These are phyloP conservation scores for Pecten maximus DNA, from an alignment of 2,888 invertebrate species.

Conservation along the genomic window DNA sequence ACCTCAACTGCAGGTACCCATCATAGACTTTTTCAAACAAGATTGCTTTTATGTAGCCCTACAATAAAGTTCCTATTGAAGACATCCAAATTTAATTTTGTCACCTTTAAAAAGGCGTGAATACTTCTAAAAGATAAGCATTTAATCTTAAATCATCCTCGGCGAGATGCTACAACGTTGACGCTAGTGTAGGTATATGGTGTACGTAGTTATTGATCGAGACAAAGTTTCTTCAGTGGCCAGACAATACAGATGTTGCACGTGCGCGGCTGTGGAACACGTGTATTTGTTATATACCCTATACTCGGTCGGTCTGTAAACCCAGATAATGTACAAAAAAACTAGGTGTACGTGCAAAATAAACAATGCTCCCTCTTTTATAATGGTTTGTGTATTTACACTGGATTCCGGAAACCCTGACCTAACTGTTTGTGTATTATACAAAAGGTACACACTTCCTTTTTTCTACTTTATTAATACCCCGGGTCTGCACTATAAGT, in stretches of 20 bases:
- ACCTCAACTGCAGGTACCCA: no score
- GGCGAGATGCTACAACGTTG: no score
- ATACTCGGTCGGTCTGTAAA: background rate
- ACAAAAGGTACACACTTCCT: background rate
- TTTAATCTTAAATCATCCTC: no score
- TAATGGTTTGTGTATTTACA: background rate
- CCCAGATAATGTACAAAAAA: background rate
- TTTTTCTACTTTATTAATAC: background rate
- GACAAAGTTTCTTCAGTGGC: background rate
- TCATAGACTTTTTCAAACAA: no score
- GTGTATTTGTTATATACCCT: conserved; percentile 13
- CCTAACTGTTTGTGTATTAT: background rate
- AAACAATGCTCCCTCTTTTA: background rate
- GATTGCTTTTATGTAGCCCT: no score
- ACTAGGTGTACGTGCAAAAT: background rate
- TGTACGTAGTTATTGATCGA: background rate
- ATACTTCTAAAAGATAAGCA: no score
- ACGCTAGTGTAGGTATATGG: no score
- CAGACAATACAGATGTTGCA: conserved; percentile 32
- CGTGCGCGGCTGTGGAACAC: background rate
- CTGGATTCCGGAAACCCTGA: background rate
- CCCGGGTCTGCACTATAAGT: background rate
- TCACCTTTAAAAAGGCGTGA: no score
- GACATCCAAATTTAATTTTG: no score
- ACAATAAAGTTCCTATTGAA: no score